Evolutionary conservation across 2,888 invertebrate genomes (phyloP).

Genomic region (Gryllus longicercus): DNA sequence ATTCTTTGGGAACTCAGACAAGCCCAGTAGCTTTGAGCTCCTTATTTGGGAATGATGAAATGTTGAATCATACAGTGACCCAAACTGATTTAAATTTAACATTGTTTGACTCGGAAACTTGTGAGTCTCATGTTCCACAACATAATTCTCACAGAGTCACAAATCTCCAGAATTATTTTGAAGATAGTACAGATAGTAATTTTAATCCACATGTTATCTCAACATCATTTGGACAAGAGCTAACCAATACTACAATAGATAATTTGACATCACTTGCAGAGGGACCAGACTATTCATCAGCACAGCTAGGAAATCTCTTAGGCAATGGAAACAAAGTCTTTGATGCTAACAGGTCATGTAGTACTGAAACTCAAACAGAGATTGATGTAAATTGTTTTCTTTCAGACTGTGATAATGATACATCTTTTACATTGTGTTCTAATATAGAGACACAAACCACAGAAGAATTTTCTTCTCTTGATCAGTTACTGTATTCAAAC

Average conservation of each 20-base stretch:
- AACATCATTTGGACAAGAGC: constrained; percentile 35
- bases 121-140: constrained; percentile 18
- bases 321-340: constrained; percentile 29
- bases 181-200: constrained; percentile 30
- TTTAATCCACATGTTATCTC: constrained; percentile 23
- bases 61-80: constrained; percentile 42
- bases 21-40: constrained; percentile 40
- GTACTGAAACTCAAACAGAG: constrained; percentile 62
- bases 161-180: constrained; percentile 32
- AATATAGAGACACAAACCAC: constrained; percentile 45
- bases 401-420: constrained; percentile 37
- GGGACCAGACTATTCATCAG: constrained; percentile 43
- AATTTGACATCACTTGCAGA: constrained; percentile 41
- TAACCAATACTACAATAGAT: constrained; percentile 43
- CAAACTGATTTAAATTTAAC: constrained; percentile 42
- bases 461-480: constrained; percentile 46
- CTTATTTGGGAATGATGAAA: constrained; percentile 43
- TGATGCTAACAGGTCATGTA: constrained; percentile 48
- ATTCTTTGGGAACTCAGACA: constrained; percentile 47
- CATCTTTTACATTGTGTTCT: constrained; percentile 34
- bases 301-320: constrained; percentile 38
- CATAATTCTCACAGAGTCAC: constrained; percentile 40
- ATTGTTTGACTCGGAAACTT: constrained; percentile 30
- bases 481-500: constrained; percentile 49
- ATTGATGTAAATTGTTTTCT: constrained; percentile 41